Evolutionary conservation across 2,888 invertebrate species (phyloP), one percentile per base, ranked within the genome.

Genomic region (Adineta ricciae): DNA sequence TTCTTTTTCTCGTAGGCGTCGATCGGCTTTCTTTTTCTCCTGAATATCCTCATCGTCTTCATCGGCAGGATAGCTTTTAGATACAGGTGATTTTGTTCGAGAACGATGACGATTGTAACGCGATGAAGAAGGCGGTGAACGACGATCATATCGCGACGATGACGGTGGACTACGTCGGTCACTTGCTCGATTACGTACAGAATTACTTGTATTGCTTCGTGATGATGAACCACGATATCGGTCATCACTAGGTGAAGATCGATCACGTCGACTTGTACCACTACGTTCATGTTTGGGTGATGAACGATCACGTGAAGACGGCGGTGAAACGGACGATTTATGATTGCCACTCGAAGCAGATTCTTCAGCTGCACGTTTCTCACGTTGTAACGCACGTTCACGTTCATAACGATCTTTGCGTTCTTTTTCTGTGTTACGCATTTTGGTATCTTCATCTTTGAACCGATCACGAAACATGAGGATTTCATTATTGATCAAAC

Each of bases 11-110:
- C 88, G 85, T 27, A 88, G 85, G 84, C 88, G 88, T 46, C 88
- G 85, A 84, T 88, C 88, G 92, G 92, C 84, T 32, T 64, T 52
- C 38, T 85, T 86, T 86, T 83, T 83, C 78, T 93, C 93, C 89
- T 93, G 93, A 88, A 93, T 93, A 89, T 93, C 93, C 90, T 93
- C 93, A 90, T 94, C 94, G 91, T 93, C 93, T 92, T 94, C 94
- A 93, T 94, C 87, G 85, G 87, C 88, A 88, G 88, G 87, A 87
- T 87, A 88, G 88, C 88, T 88, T 87, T 89, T 89, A 41, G 49
- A 21, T n/a, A 52, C 46, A 52, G 54, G 49, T 8, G 50, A 52
- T 56, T 46, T 56, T 50, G 52, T n/a, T 84, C 49, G 46, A 32
- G 38, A 52, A 24, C 41, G 36, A 38, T n/a, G 36, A 72, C 24